A percentile compares a stretch with the other conserved stretches of the same genome.
Evolutionary conservation across 2,797 vertebrate genomes (phyloP).

Genomic region (Coregonus sp.): DNA sequence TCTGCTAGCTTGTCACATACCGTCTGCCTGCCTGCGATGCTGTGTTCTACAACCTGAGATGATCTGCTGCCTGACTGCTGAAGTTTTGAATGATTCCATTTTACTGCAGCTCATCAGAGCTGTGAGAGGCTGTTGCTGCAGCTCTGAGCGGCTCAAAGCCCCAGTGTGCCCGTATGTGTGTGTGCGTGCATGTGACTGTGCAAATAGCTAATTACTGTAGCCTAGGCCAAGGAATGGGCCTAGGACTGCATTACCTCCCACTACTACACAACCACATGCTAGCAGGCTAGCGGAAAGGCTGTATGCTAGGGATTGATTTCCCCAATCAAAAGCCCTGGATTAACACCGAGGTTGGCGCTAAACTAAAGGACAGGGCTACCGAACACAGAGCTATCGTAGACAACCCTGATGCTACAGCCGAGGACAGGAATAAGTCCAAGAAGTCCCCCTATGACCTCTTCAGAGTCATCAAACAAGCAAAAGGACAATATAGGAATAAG

Average conservation of each 20-base stretch:
- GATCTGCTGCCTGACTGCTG: slow-evolving; percentile 34
- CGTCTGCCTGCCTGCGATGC: slow-evolving; percentile 24
- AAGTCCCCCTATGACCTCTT: no score
- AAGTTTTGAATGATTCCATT: slow-evolving; percentile 71
- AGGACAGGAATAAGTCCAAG: no score
- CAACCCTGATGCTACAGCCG: no score
- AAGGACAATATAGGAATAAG: no score
- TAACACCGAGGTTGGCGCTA: slow-evolving; percentile 20
- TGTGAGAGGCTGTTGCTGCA: neutral
- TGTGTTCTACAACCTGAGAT: slow-evolving; percentile 29
- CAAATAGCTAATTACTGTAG: neutral
- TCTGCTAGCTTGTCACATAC: no score
- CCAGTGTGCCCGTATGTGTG: neutral
- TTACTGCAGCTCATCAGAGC: slow-evolving; percentile 59
- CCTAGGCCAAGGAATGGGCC: neutral
- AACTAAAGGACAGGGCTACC: slow-evolving; percentile 4
- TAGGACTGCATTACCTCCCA: slow-evolving; percentile 42
- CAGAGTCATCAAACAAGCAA: no score
- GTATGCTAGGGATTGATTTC: slow-evolving; percentile 22
- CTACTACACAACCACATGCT: slow-evolving; percentile 29
- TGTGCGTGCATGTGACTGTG: neutral
- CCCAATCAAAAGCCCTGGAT: no score
- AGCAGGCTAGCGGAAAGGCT: slow-evolving; percentile 45
- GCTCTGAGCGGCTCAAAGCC: neutral
- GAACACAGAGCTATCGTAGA: no score